Evolutionary conservation across 2,888 invertebrate species (phyloP).

Genomic region (Archips xylosteana): DNA sequence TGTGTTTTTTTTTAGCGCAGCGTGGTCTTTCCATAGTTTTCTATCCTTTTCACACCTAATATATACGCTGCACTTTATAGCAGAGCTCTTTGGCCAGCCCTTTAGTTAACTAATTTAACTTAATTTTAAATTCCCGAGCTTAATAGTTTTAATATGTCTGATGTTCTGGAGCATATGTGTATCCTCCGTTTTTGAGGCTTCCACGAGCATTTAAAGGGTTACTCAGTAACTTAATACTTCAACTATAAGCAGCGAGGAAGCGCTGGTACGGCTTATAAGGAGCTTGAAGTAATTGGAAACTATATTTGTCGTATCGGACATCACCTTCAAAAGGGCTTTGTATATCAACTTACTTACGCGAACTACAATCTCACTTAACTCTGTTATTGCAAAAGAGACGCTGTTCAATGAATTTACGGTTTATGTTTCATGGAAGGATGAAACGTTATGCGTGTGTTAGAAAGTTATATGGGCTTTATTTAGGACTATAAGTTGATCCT

Average conservation of each 20-base stretch:
- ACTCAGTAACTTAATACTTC: not conserved
- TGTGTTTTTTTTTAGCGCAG: no score
- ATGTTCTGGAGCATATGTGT: not conserved
- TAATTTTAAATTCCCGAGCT: no score
- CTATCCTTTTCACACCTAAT: no score
- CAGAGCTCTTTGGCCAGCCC: no score
- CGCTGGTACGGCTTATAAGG: not conserved
- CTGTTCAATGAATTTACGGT: not conserved
- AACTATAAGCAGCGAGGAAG: slow-evolving; percentile 2
- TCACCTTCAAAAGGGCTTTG: not conserved
- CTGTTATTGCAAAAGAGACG: not conserved
- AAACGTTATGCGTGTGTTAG: not conserved
- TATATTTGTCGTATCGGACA: slow-evolving; percentile 9
- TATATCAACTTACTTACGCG: not conserved
- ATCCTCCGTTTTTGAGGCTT: not conserved
- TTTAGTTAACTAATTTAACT: no score
- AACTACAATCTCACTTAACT: not conserved
- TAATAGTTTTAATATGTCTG: no score
- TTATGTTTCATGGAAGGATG: not conserved
- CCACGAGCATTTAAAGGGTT: not conserved
- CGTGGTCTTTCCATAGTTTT: no score
- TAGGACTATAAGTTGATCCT: not conserved
- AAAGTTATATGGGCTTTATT: not conserved
- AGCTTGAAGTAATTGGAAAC: slow-evolving; percentile 22
- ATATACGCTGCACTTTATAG: no score